phyloP scores from a whole-genome alignment of 2,797 vertebrate genomes.

The Pygocentrus nattereri region DNA sequence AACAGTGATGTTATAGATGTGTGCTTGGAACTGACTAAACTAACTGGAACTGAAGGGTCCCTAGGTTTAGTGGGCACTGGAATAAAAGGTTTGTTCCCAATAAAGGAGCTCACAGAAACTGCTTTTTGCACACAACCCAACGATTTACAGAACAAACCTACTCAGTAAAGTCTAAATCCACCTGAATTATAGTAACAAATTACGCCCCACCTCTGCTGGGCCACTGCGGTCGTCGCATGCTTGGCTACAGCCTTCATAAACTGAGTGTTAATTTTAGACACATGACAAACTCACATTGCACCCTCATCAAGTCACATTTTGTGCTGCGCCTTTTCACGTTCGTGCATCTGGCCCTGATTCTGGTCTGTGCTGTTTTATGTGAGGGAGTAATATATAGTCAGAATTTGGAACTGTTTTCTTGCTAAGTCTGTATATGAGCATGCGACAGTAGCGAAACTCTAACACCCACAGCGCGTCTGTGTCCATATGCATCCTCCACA shows the following conservation, averaged over 20 bases:
- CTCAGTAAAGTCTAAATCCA: no score
- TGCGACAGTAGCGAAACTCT: slow-evolving; percentile 33
- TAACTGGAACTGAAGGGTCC: no score
- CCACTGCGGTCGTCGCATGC: not conserved
- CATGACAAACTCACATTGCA: not conserved
- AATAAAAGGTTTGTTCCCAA: no score
- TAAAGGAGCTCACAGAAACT: no score
- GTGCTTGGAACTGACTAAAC: no score
- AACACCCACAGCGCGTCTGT: slow-evolving; percentile 27
- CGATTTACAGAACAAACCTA: no score
- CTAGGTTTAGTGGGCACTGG: no score
- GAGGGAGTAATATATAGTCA: slow-evolving; percentile 20
- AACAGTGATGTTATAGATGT: no score
- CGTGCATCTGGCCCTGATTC: not conserved
- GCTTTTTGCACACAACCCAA: no score
- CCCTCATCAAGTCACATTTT: not conserved
- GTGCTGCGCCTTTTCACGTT: not conserved
- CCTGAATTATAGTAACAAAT: no score
- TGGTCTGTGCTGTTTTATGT: slow-evolving; percentile 23
- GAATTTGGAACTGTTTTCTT: slow-evolving; percentile 30
- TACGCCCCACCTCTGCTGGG: no score
- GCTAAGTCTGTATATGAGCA: slow-evolving; percentile 46
- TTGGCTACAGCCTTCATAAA: not conserved
- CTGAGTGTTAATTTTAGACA: not conserved
- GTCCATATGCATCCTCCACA: slow-evolving; percentile 24